phyloP scores from a whole-genome alignment of 2,888 invertebrate genomes.

The Nysson spinosus region DNA sequence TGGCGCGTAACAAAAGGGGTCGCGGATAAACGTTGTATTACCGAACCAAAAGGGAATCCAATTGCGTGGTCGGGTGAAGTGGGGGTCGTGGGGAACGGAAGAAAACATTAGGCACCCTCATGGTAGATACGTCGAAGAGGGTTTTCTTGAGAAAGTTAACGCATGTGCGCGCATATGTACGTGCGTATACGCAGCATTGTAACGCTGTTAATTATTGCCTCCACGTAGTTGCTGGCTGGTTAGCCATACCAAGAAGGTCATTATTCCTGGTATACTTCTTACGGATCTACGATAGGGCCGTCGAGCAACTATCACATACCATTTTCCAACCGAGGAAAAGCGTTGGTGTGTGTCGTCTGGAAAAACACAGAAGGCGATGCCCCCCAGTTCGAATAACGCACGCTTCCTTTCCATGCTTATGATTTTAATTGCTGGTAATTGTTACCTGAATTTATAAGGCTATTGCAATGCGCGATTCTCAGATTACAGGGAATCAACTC shows the following conservation, averaged over 20 bases:
- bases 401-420: conserved; percentile 50
- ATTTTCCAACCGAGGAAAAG: conserved; percentile 50
- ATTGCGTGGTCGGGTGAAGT: no score
- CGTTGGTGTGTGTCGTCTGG: conserved; percentile 52
- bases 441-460: conserved; percentile 47
- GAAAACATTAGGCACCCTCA: no score
- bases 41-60: no score
- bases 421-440: conserved; percentile 55
- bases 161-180: conserved; percentile 72
- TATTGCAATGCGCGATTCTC: conserved; percentile 33
- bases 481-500: conserved; percentile 4
- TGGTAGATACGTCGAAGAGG: conserved; percentile 14
- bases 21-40: no score
- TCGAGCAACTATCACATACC: conserved; percentile 43
- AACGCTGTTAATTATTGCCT: conserved; percentile 72
- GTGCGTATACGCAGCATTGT: conserved; percentile 66
- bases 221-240: conserved; percentile 71
- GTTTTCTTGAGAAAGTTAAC: conserved; percentile 69
- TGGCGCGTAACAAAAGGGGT: no score
- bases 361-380: conserved; percentile 48
- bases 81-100: no score
- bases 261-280: conserved; percentile 69
- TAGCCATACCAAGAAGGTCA: conserved; percentile 74
- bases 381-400: conserved; percentile 29
- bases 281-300: conserved; percentile 59